These are phyloP conservation scores for Struthio camelus DNA, from an alignment of 2,113 vertebrate species.

Conservation along the genomic window DNA sequence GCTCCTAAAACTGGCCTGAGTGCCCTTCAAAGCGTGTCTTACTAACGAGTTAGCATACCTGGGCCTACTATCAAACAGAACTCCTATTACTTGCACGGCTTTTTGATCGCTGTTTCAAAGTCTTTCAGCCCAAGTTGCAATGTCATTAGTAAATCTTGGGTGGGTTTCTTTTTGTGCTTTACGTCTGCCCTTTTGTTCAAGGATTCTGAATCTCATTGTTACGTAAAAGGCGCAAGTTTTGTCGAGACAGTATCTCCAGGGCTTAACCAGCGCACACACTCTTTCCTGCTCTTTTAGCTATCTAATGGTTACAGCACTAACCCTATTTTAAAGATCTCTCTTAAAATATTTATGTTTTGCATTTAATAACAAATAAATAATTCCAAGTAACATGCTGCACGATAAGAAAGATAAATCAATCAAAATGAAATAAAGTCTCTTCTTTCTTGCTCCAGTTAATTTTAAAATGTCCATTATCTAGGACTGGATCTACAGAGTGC, in stretches of 20 bases:
- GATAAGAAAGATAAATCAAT: neutral
- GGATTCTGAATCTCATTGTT: neutral
- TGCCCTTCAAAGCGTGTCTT: neutral
- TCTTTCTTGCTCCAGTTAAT: neutral
- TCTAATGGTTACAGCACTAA: neutral
- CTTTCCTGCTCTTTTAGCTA: neutral
- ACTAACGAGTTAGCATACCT: neutral
- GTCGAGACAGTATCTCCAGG: neutral
- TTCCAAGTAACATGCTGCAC: neutral
- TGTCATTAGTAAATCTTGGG: neutral
- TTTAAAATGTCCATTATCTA: neutral
- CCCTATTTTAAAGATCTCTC: neutral
- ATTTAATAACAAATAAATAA: neutral
- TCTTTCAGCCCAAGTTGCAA: neutral
- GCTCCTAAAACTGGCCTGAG: neutral
- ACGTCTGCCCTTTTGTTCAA: neutral
- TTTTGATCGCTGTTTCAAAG: constrained; percentile 1
- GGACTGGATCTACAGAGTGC: neutral
- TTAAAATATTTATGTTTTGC: neutral
- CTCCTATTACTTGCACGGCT: neutral
- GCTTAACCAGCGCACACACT: neutral
- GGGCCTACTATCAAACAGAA: neutral
- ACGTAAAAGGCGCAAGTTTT: neutral
- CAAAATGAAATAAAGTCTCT: neutral
- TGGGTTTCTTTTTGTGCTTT: neutral